Evolutionary conservation across 2,888 invertebrate genomes (phyloP).

Genomic region (Asteroscopus sphinx): DNA sequence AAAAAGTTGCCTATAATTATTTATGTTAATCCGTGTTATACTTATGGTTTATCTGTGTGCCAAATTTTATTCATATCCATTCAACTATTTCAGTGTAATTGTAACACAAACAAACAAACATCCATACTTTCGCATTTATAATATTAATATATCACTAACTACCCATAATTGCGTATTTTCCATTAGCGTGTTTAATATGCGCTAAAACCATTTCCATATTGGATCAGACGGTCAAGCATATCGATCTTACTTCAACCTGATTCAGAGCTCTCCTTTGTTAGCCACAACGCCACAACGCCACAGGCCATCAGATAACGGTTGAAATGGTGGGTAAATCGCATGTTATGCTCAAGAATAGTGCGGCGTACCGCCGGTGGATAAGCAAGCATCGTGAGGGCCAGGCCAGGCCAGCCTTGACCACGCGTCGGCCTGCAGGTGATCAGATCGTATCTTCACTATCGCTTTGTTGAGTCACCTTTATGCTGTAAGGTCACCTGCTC

Average conservation of each 20-base stretch:
- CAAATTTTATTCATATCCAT: too few relatives aligned
- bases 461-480: slow-evolving; percentile 64
- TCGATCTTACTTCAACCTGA: slow-evolving; percentile 77
- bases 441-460: slow-evolving; percentile 73
- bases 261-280: slow-evolving; percentile 80
- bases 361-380: slow-evolving; percentile 66
- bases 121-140: too few relatives aligned
- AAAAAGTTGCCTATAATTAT: too few relatives aligned
- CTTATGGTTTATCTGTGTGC: too few relatives aligned
- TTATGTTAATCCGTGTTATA: too few relatives aligned
- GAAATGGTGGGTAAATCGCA: slow-evolving; percentile 81
- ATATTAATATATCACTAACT: too few relatives aligned
- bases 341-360: slow-evolving; percentile 82
- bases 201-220: slow-evolving; percentile 53
- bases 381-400: slow-evolving; percentile 65
- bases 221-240: slow-evolving; percentile 65
- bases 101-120: too few relatives aligned
- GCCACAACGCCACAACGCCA: too few relatives aligned
- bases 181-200: slow-evolving; percentile 33
- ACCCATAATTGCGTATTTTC: slow-evolving; percentile 16
- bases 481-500: slow-evolving; percentile 59
- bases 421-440: slow-evolving; percentile 69
- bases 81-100: too few relatives aligned
- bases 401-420: slow-evolving; percentile 77
- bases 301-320: slow-evolving; percentile 84